Base-by-base conservation (phyloP, 2,113 vertebrate species). In the Ancistrus triradiatus region DNA sequence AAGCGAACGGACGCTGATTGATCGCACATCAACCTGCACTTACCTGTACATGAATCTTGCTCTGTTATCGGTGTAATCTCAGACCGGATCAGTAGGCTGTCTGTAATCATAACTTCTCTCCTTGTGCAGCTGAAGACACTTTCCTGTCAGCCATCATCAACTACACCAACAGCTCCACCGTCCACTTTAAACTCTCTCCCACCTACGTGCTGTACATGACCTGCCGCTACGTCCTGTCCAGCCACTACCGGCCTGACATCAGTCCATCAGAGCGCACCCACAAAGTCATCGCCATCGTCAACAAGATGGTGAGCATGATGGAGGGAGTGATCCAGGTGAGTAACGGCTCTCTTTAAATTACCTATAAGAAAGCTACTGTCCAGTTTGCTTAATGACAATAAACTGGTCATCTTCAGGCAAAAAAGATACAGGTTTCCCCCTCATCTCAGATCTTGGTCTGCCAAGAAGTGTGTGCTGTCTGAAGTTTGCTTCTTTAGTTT, bases 291-390 rank as follows among this genome's bases (percentile, higher is more conserved):
- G 93, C 95, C 66, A 90, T 95, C 52, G 91, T 99, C 67, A 98
- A 93, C 92, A 97, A 95, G 92, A 99, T 98, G 95, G 96, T 98
- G 89, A 96, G 88, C 92, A 99, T 97, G 95, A 99, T 98, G 94
- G 96, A 99, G 83, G 91, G 92, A 37, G 96, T 99, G 73, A 98
- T 99, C 79, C 95, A 99, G 95, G 96, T 99, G 76, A 89, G 94
- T 87, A 63, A 44, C 42, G n/a, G 2, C 4, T 21, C 0, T 51
- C 49, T 10, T n/a, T n/a, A n/a, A n/a, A n/a, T n/a, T n/a, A n/a
- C n/a, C n/a, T n/a, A n/a, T n/a, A n/a, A n/a, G n/a, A n/a, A n/a
- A n/a, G n/a, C n/a, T n/a, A n/a, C n/a, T n/a, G n/a, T n/a, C n/a
- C n/a, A n/a, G n/a, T n/a, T n/a, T n/a, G n/a, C n/a, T n/a, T n/a